Evolutionary conservation across 2,888 invertebrate species (phyloP).

Genomic region (Deilephila elpenor): DNA sequence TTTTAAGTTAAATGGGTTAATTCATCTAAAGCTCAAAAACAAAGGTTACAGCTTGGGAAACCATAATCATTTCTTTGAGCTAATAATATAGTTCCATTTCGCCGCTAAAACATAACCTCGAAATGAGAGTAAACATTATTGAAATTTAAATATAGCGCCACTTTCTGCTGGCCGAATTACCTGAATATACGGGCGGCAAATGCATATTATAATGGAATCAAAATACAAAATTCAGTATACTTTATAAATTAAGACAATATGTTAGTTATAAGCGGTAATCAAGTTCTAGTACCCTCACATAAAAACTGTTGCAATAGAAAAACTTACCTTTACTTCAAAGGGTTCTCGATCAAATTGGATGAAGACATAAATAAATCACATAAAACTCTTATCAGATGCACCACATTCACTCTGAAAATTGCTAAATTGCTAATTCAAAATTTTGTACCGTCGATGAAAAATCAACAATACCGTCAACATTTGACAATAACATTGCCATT

Average conservation of each 20-base stretch:
- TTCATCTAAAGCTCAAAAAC: neutral
- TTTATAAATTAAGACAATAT: neutral
- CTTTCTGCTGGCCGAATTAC: neutral
- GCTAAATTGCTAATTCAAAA: conserved; percentile 1
- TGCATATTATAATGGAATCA: neutral
- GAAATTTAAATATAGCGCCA: neutral
- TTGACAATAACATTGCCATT: neutral
- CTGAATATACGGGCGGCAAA: neutral
- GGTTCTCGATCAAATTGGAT: neutral
- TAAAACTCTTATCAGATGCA: neutral
- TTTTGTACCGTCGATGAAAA: neutral
- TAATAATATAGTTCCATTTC: neutral
- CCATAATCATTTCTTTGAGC: neutral
- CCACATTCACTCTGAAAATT: neutral
- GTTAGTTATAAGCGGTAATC: neutral
- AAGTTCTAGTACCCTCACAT: neutral
- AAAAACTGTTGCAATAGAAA: neutral
- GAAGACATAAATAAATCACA: neutral
- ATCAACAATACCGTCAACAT: neutral
- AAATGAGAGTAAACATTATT: neutral
- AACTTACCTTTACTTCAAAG: conserved; percentile 4
- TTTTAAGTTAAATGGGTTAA: neutral
- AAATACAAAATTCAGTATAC: neutral
- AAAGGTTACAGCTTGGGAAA: neutral
- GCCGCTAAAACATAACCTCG: conserved; percentile 3